Conservation (phyloP, 2,888 invertebrate species). For the Eilema griseolum region DNA sequence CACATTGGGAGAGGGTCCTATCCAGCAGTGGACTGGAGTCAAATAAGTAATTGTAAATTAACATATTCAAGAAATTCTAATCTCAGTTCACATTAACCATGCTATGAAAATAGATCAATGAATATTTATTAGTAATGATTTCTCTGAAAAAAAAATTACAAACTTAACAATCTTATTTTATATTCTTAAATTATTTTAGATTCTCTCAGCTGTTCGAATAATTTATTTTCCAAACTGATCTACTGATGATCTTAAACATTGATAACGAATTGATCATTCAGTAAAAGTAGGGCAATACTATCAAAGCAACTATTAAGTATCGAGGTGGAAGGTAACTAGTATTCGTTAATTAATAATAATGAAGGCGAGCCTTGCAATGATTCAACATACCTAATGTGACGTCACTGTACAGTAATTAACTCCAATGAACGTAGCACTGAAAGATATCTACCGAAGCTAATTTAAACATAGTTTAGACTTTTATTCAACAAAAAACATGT, state of each 20-base stretch:
- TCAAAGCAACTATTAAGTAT: constrained; percentile 45
- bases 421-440: constrained; percentile 51
- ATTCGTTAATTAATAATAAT: constrained; percentile 63
- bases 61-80: too few relatives aligned
- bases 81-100: too few relatives aligned
- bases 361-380: constrained; percentile 55
- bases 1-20: too few relatives aligned
- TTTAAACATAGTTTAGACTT: neutral
- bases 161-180: too few relatives aligned
- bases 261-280: constrained; percentile 12
- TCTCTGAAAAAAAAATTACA: neutral
- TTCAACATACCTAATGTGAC: constrained; percentile 57
- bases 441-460: constrained; percentile 26
- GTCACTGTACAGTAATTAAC: constrained; percentile 49
- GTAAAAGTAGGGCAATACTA: constrained; percentile 39
- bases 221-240: neutral
- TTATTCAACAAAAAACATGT: neutral
- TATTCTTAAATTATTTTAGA: neutral
- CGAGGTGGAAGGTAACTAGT: constrained; percentile 54
- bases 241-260: neutral
- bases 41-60: too few relatives aligned
- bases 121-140: neutral
- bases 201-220: neutral
- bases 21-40: too few relatives aligned
- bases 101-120: too few relatives aligned